These are phyloP conservation scores for Trachurus trachurus DNA, from an alignment of 2,797 vertebrate genomes.

Conservation along the genomic window DNA sequence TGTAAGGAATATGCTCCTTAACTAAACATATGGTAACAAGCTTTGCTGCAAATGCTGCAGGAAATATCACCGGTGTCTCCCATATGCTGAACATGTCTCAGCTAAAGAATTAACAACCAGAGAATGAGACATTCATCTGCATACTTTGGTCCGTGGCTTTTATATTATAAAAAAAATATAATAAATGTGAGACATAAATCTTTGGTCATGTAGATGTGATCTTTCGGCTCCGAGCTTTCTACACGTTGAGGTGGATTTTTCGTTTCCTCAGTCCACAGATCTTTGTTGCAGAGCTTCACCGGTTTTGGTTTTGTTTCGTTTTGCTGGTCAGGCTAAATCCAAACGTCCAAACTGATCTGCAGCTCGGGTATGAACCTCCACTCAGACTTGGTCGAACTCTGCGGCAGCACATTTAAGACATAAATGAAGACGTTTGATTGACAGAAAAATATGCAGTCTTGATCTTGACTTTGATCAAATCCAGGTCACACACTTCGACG, in stretches of 20 bases:
- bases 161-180: background rate
- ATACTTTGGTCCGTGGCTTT: conserved; percentile 8
- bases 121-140: conserved; percentile 24
- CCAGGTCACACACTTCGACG: no score
- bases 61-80: conserved; percentile 49
- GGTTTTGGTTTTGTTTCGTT: background rate
- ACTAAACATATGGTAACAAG: conserved; percentile 31
- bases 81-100: conserved; percentile 28
- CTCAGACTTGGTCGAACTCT: no score
- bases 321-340: background rate
- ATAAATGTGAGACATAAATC: no score
- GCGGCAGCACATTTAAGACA: background rate
- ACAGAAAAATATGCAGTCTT: background rate
- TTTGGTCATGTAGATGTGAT: no score
- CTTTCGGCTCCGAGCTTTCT: no score
- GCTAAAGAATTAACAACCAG: conserved; percentile 15
- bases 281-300: no score
- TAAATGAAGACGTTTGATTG: background rate
- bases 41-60: conserved; percentile 33
- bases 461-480: background rate
- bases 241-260: no score
- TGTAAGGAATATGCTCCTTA: background rate
- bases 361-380: background rate
- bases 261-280: no score
- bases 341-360: background rate